Conservation (phyloP, 2,113 vertebrate genomes). For the Oncorhynchus nerka region DNA sequence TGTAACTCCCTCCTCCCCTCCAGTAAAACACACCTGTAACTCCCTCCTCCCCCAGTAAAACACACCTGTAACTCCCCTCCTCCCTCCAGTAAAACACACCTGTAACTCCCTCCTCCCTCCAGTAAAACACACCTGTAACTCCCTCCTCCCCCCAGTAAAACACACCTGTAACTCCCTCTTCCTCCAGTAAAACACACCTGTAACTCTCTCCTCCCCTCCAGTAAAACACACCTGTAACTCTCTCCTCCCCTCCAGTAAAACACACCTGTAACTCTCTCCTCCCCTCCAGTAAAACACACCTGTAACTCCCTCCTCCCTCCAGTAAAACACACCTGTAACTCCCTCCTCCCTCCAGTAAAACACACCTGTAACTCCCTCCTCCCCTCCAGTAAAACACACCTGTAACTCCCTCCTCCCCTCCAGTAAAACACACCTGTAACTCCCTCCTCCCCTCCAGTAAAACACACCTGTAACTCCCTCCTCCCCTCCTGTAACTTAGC, state of each 20-base stretch:
- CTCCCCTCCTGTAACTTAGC: no score
- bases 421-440: no score
- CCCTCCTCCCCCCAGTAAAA: not conserved
- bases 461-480: conserved; percentile 1
- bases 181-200: no score
- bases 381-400: not conserved
- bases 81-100: not conserved
- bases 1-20: no score
- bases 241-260: not conserved
- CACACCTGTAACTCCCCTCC: not conserved
- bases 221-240: not conserved
- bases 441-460: not conserved
- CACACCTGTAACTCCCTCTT: no score
- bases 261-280: not conserved
- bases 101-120: not conserved
- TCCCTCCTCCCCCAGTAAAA: no score
- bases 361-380: not conserved
- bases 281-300: not conserved
- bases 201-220: no score
- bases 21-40: no score
- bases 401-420: no score
- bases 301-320: no score
- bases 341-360: not conserved
- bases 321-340: no score
- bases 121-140: no score